Base-by-base conservation (phyloP, 2,888 invertebrate species). In the Habroteleia sp. region DNA sequence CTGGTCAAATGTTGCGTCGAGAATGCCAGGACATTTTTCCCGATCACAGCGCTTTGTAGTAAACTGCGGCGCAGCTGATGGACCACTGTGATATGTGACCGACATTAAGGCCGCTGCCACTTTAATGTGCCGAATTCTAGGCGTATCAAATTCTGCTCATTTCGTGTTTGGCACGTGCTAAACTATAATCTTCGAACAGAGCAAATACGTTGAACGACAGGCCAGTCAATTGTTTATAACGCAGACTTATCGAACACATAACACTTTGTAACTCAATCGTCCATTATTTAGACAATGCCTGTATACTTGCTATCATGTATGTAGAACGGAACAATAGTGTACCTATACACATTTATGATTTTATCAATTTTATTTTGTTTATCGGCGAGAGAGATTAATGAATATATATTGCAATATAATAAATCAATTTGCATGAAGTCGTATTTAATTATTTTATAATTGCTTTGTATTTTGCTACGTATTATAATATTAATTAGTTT, bases 1-100 rank as follows among this genome's bases (percentile, higher is more conserved):
- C 39, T 72, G 75, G 75, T 76, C 75, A 76, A 76, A 66, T 66
- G 44, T 65, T 65, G 75, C 66, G 71, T 72, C 52, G 72, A 62
- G 72, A 76, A 72, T 76, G 75, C 76, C 66, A 63, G 72, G 48
- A 63, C 56, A 76, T 76, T 76, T 66, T 66, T 74, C 35, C 69
- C 44, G 42, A 27, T 48, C 48, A 63, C 42, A 65, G 42, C 74
- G 75, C 79, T 77, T 79, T 78, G 78, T 77, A 75, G 74, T 76
- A 72, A 68, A 74, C 60, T 69, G 54, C 48, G 77, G 63, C 77
- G 73, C 50, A 62, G 63, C 62, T 60, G 68, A 76, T 78, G 69
- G 74, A 65, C 69, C 56, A 72, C 75, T 79, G 76, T 79, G 79
- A 81, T 79, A 82, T 80, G 82, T 81, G 81, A 82, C 81, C 82